Base-by-base conservation (phyloP, 2,888 invertebrate genomes). In the Microdon myrmicae region DNA sequence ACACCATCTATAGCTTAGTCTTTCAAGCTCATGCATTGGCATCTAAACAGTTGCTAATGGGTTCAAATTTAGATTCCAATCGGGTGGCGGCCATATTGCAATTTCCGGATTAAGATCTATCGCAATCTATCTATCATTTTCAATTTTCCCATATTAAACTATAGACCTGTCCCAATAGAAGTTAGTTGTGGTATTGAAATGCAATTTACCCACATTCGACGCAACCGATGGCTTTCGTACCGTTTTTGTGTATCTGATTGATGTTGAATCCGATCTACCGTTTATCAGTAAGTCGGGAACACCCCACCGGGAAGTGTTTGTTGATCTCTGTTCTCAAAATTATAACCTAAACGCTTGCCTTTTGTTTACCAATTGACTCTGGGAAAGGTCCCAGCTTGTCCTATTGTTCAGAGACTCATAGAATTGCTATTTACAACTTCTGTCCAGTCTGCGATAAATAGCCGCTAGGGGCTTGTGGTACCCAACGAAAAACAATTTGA, bases 91-190 rank as follows among this genome's bases (percentile, higher is more conserved):
- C n/a, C 12, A 25, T 43, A 61, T 49, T 49, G 49, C 44, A 34
- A 56, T 49, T 56, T 61, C 61, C 61, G 44, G 25, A 39, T 34
- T 39, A 14, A 29, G 25, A 6, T 53, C 35, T 5, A 26, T 23
- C 41, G 43, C 41, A 39, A 43, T 43, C 32, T 25, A 39, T 58
- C 45, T 35, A 37, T 54, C 28, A 53, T 38, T 34, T 26, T 23
- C 17, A 60, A 48, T 32, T 47, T 44, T 61, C 61, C 31, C 56
- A 56, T 61, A 61, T 39, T 38, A 45, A 59, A 41, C 25, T 34
- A 6, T 44, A 8, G 31, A 56, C 20, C 31, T 38, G 10, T 17
- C 2, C 20, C 16, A 7, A 34, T 38, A 29, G 9, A 7, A 17
- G 25, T 47, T 32, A 37, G 22, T 17, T 26, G 20, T 12, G 31